Evolutionary conservation across 2,797 vertebrate genomes (phyloP), one percentile per base, ranked within the genome.

Genomic region (Microctenopoma lineatum): DNA sequence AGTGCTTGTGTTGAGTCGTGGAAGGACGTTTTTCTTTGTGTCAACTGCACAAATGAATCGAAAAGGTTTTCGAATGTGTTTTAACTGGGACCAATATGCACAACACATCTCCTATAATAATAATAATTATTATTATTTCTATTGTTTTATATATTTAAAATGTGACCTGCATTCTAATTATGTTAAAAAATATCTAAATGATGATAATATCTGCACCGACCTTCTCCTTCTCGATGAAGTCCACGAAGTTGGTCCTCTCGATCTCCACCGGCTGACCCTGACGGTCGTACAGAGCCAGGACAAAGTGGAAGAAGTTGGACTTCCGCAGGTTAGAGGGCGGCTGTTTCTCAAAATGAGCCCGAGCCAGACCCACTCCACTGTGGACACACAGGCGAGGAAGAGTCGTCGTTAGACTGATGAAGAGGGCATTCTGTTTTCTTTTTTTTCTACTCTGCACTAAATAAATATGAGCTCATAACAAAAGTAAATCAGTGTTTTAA

Each of bases 251-350:
- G 51, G 97, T 99, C 89, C 97, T 95, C 93, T 99, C 97, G 78
- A 99, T 98, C 92, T 99, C 97, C 94, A 99, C 98, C 46, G 98
- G 98, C 90, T 99, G 98, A 79, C 98, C 97, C 93, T 98, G 97
- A 57, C 97, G 94, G 94, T 99, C 98, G 86, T 99, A 99, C 62
- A 99, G 93, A 66, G 98, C 98, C 94, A 99, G 91, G 76, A 99
- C 97, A 92, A 99, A 99, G 96, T 99, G 98, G 94, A 99, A 97
- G 95, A 99, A 99, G 96, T 99, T 99, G 94, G 98, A 99, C 91
- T 99, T 99, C 75, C 98, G 93, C 85, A 99, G 95, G 92, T 99
- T 99, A 89, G 97, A 98, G 66, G 98, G 98, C 79, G 98, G 98
- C 92, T 99, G 98, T 93, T 99, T 99, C 95, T 99, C 98, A 87